These are phyloP conservation scores for Pseudolycoriella hygida DNA, from an alignment of 2,888 invertebrate genomes.

Conservation along the genomic window DNA sequence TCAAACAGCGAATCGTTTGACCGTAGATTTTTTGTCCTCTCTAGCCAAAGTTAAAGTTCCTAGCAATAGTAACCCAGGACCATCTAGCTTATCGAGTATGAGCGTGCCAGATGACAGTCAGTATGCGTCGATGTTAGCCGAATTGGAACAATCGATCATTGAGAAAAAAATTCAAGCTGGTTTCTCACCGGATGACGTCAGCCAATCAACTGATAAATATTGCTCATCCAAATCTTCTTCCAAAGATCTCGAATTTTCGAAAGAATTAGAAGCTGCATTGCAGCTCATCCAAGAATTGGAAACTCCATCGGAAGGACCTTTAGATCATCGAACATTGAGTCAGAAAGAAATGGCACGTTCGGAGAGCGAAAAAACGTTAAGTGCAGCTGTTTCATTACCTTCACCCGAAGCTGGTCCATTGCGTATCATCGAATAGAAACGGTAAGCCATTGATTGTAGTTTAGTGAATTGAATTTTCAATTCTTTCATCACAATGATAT, in stretches of 20 bases:
- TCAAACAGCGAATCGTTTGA: slow-evolving; percentile 30
- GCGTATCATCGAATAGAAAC: background rate
- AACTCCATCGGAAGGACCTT: slow-evolving; percentile 19
- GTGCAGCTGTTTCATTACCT: slow-evolving; percentile 27
- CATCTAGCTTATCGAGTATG: slow-evolving; percentile 24
- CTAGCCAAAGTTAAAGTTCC: slow-evolving; percentile 18
- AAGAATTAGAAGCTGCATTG: slow-evolving; percentile 31
- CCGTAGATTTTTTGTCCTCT: slow-evolving; percentile 24
- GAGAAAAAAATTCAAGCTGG: slow-evolving; percentile 22
- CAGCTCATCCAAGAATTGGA: slow-evolving; percentile 33
- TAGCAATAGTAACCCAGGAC: slow-evolving; percentile 10
- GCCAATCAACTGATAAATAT: slow-evolving; percentile 18
- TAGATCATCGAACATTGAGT: background rate
- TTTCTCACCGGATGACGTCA: slow-evolving; percentile 20
- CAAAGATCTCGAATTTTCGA: slow-evolving; percentile 31
- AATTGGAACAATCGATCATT: slow-evolving; percentile 29
- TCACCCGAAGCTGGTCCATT: slow-evolving; percentile 13
- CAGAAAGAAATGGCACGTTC: slow-evolving; percentile 6
- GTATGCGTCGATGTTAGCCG: slow-evolving; percentile 32
- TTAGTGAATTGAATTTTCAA: no score
- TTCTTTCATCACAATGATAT: no score
- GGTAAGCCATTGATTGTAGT: no score
- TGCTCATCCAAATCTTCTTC: slow-evolving; percentile 21
- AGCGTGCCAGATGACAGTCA: slow-evolving; percentile 23
- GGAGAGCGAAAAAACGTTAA: slow-evolving; percentile 28